These are phyloP conservation scores for Amblyornis subalaris DNA, from an alignment of 2,113 vertebrate species.

Conservation along the genomic window DNA sequence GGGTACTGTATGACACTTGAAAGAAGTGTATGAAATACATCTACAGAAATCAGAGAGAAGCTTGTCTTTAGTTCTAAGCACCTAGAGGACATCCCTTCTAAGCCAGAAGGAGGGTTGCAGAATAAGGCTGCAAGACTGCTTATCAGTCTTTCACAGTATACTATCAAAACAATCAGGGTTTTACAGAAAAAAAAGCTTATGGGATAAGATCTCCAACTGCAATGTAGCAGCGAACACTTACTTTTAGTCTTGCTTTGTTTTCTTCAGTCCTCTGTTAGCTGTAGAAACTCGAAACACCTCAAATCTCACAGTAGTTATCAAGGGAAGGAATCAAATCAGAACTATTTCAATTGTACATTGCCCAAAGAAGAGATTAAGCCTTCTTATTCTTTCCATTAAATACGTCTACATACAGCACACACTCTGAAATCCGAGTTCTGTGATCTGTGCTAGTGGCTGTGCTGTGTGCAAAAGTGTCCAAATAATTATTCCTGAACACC, in stretches of 20 bases:
- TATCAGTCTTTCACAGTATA: neutral
- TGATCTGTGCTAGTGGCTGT: neutral
- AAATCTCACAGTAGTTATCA: neutral
- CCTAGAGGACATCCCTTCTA: neutral
- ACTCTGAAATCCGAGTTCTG: neutral
- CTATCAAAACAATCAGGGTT: neutral
- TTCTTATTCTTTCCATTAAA: neutral
- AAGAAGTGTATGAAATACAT: conserved; percentile 11
- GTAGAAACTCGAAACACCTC: conserved; percentile 15
- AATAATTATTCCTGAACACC: neutral
- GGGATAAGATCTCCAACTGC: neutral
- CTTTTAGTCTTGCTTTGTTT: neutral
- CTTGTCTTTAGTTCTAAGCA: neutral
- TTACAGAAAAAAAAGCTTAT: neutral
- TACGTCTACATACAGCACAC: accelerated
- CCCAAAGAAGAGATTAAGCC: neutral
- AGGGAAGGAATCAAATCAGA: neutral
- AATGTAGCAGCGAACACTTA: neutral
- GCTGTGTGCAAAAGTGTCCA: neutral
- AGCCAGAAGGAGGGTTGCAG: neutral
- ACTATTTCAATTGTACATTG: neutral
- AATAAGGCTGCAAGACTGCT: neutral
- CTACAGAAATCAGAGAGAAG: neutral
- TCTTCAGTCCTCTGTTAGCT: neutral
- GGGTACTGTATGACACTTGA: neutral